Conservation (phyloP, 2,888 invertebrate species). For the Tetropium fuscum region DNA sequence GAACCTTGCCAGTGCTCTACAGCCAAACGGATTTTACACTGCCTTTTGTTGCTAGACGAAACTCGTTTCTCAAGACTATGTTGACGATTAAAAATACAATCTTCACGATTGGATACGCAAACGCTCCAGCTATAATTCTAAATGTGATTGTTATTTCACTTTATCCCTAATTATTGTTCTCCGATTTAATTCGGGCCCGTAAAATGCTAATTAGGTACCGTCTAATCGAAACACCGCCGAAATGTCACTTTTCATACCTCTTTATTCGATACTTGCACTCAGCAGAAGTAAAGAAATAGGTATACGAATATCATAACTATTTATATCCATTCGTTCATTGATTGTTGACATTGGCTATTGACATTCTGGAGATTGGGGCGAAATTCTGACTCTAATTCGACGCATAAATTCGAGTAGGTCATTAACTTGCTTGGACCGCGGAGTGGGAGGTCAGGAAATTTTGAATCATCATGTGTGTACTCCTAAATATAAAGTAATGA, state of each 20-base stretch:
- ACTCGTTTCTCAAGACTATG: slow-evolving; percentile 36
- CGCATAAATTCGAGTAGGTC: slow-evolving; percentile 9
- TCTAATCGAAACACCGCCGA: not conserved
- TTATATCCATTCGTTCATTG: no score
- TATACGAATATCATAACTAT: no score
- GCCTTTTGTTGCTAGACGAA: slow-evolving; percentile 46
- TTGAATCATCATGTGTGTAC: slow-evolving; percentile 3
- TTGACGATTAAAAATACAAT: slow-evolving; percentile 42
- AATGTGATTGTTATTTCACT: slow-evolving; percentile 34
- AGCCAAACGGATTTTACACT: slow-evolving; percentile 36
- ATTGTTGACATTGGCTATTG: no score
- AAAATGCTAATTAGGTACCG: not conserved
- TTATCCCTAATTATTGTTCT: slow-evolving; percentile 33
- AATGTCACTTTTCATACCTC: no score
- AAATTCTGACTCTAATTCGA: not conserved
- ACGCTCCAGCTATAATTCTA: slow-evolving; percentile 25
- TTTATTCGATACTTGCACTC: no score
- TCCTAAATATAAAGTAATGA: not conserved
- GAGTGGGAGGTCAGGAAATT: not conserved
- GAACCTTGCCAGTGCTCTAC: slow-evolving; percentile 42
- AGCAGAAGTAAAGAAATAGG: no score
- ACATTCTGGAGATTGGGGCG: no score
- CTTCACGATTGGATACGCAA: slow-evolving; percentile 39
- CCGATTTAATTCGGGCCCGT: slow-evolving; percentile 12
- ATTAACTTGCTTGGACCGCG: slow-evolving; percentile 1